These are phyloP conservation scores for Eunapius fragilis DNA, from an alignment of 37 sponge, comb jelly and placozoan species.

Conservation along the genomic window DNA sequence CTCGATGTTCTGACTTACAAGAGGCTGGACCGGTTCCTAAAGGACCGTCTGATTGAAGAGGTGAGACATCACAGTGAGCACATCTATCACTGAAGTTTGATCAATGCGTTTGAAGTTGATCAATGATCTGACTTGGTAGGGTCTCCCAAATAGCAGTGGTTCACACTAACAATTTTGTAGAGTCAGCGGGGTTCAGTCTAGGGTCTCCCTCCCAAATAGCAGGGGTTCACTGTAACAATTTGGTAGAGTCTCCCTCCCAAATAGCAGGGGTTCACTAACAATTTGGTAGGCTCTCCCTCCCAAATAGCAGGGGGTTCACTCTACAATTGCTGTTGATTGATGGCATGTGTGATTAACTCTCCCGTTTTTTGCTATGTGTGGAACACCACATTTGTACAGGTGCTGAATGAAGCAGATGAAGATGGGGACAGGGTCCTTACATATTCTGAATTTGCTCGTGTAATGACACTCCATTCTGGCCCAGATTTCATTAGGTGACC, in stretches of 20 bases:
- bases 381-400: background rate
- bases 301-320: no score
- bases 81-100: no score
- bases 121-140: no score
- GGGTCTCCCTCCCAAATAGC: no score
- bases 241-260: no score
- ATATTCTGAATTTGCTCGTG: conserved; percentile 42
- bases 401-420: conserved; percentile 30
- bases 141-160: no score
- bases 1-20: background rate
- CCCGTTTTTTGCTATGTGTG: background rate
- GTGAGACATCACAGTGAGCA: background rate
- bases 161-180: no score
- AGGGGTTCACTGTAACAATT: no score
- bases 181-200: no score
- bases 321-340: background rate
- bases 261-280: no score
- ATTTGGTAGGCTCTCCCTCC: no score
- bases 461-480: conserved; percentile 20
- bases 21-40: background rate
- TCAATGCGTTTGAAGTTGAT: no score
- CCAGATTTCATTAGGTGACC: conserved; percentile 31
- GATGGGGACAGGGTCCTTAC: conserved; percentile 32
- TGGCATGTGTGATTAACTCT: background rate
- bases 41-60: conserved; percentile 18